phyloP scores from a whole-genome alignment of 2,113 vertebrate species.

The Anthoscopus minutus region DNA sequence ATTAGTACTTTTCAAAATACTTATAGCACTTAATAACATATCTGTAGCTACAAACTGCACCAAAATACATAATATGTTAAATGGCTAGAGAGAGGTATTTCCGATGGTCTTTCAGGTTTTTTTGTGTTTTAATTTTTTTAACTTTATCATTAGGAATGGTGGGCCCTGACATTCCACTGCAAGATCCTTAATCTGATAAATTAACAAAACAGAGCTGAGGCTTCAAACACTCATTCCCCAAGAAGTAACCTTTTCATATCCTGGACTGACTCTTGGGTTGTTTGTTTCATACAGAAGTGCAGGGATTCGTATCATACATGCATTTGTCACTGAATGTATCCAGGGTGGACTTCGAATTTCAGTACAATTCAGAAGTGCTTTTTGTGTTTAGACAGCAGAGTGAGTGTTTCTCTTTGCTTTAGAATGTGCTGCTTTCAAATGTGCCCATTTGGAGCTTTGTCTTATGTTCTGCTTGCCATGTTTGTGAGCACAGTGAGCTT shows the following conservation, averaged over 20 bases:
- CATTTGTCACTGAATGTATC: background rate
- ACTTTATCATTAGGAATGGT: background rate
- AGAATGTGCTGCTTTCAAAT: fast-evolving
- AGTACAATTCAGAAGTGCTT: background rate
- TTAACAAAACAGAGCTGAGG: background rate
- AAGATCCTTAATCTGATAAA: background rate
- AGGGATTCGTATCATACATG: background rate
- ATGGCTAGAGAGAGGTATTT: background rate
- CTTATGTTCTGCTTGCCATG: background rate
- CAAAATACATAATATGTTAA: background rate
- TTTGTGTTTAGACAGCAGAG: background rate
- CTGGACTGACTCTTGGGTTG: background rate
- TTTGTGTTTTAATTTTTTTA: background rate
- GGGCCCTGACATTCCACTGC: background rate
- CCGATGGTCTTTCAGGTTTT: background rate
- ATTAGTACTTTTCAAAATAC: background rate
- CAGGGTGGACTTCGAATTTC: background rate
- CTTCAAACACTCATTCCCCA: fast-evolving
- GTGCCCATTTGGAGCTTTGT: background rate
- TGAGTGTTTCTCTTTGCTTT: background rate
- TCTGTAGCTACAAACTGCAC: background rate
- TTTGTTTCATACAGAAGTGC: background rate
- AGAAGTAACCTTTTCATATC: background rate
- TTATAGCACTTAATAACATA: background rate
- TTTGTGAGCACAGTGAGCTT: background rate